Percentiles rank a stretch among this genome's conserved stretches.
Conservation (phyloP, 2,797 vertebrate species). For the Heterohyrax brucei region DNA sequence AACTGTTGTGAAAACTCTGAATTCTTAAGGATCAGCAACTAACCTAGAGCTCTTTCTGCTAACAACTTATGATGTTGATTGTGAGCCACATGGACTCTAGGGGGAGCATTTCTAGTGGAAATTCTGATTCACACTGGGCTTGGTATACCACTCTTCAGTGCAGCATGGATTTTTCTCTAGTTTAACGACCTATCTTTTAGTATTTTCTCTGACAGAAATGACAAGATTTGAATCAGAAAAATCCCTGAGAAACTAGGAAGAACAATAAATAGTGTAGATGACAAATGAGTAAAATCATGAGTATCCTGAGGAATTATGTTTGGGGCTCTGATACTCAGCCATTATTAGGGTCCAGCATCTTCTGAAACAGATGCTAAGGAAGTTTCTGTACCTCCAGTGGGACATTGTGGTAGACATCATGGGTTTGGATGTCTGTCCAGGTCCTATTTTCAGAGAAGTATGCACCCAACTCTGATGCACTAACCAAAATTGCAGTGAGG, state of each 20-base stretch:
- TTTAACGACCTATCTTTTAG: neutral
- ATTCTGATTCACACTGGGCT: neutral
- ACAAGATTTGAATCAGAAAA: constrained; percentile 11
- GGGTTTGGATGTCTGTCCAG: neutral
- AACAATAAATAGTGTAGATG: neutral
- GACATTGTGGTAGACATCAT: neutral
- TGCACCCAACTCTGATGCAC: neutral
- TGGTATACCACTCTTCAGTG: neutral
- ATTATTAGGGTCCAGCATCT: neutral
- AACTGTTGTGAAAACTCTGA: neutral
- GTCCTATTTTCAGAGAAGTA: neutral
- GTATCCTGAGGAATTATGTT: neutral
- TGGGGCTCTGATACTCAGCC: neutral
- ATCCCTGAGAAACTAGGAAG: neutral
- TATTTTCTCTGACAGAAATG: neutral
- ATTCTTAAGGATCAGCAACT: neutral
- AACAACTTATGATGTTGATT: neutral
- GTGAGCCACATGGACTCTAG: neutral
- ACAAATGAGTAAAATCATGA: constrained; percentile 15
- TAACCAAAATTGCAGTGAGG: neutral
- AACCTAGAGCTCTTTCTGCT: neutral
- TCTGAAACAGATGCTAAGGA: neutral
- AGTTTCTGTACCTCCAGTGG: rapidly evolving
- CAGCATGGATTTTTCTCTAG: constrained; percentile 19
- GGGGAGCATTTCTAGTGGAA: neutral